Base-by-base conservation (phyloP, 2,888 invertebrate genomes). In the Amphipyra berbera region DNA sequence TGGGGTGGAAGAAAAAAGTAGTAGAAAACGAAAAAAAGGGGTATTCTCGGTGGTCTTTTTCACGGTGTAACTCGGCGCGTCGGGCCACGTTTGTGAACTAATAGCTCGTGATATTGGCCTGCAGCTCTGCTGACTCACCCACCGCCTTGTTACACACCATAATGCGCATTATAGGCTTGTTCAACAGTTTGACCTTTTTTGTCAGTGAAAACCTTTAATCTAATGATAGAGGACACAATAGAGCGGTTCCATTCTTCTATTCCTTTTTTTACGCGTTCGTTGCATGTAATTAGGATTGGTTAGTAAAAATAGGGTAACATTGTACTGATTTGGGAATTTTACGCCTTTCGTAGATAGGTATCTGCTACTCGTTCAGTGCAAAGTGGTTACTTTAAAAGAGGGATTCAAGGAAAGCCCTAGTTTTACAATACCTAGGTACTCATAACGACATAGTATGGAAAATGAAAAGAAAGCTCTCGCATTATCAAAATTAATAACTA, bases 101-200 rank as follows among this genome's bases (percentile, higher is more conserved):
- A 94, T 93, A 90, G 89, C 79, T 88, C 91, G 89, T 88, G 93
- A 88, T 93, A 93, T 92, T 90, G 89, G 87, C 85, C 87, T 81
- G 82, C 82, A 83, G 68, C 79, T 57, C 68, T 85, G 95, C 92
- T 90, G 90, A 91, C 84, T 95, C 95, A 95, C 78, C 80, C 70
- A 73, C 76, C 82, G 82, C 85, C 86, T 88, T 78, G 85, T 87
- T 86, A 86, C 81, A 77, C 82, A 78, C 78, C 53, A 69, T 79
- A 76, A 79, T 63, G 62, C 67, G 65, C 68, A 76, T 76, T 81
- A 79, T 56, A 81, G 73, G 76, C 78, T 76, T 76, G 76, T 76
- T 71, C 76, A 81, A 76, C 79, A 68, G 76, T 78, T 75, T 67
- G 50, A 68, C 61, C 62, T 73, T 78, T 71, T 76, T 76, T 61